Evolutionary conservation across 2,797 vertebrate species (phyloP), one percentile per base, ranked within the genome.

Genomic region (Acanthornis magna): DNA sequence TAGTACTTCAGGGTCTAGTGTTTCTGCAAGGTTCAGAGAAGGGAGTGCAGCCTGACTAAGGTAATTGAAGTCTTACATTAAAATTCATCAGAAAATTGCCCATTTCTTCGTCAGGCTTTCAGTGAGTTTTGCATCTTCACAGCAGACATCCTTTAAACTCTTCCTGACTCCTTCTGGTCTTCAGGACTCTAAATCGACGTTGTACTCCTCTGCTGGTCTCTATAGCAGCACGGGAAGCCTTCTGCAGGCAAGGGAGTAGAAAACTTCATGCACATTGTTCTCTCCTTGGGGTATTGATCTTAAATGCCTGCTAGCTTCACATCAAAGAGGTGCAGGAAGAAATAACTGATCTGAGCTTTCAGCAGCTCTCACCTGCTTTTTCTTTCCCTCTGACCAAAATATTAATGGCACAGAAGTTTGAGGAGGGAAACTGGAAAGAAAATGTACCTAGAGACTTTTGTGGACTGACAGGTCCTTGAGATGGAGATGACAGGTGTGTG

Each of bases 31-130:
- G 73, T 91, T 48, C 48, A 55, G 90, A 75, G 82, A 60, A 74
- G 50, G 29, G 58, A 80, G n/a, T 53, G 42, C 58, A 84, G 77
- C 57, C 80, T 90, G 70, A 62, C 83, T 76, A 51, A 85, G 71
- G 76, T 78, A 93, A 77, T 85, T 63, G 60, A 93, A 93, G 67
- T 91, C 25, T 91, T 86, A 57, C 57, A 91, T 95, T 96, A 95
- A 91, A 91, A 95, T 95, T 91, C 74, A 84, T 91, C 80, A 67
- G 67, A 77, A 95, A 87, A 88, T 93, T 40, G 2, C 62, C 67
- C 0, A 2, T 19, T 66, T 88, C 55, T 87, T 86, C 27, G 7
- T 91, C 77, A 80, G 71, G 26, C 83, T 95, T 3, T 5, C 48
- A 63, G 4, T 63, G 76, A 96, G 38, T 40, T 67, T 93, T 87